Evolutionary conservation across 2,797 vertebrate genomes (phyloP).

Genomic region (Pseudochaenichthys georgianus): DNA sequence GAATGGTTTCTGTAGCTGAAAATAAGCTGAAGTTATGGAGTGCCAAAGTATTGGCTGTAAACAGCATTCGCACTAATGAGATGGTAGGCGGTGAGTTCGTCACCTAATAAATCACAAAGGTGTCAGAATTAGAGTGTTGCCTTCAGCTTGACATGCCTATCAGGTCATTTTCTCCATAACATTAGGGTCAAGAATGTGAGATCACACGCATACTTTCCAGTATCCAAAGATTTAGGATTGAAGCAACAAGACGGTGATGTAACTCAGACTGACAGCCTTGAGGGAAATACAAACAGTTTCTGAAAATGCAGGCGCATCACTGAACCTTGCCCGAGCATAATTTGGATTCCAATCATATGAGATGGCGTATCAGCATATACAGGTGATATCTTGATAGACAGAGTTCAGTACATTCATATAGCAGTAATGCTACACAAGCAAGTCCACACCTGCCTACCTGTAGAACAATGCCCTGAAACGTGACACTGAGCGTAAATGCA

Average conservation of each 20-base stretch:
- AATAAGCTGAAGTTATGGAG: too few species aligned
- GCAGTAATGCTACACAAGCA: not conserved
- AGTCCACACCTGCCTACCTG: conserved; percentile 23
- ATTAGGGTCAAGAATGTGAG: conserved; percentile 32
- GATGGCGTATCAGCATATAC: conserved; percentile 10
- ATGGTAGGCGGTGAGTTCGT: fast-evolving
- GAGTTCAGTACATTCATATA: not conserved
- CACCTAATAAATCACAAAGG: too few species aligned
- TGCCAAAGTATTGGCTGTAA: too few species aligned
- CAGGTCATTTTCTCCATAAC: not conserved
- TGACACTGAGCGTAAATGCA: not conserved
- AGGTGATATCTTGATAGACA: conserved; percentile 2
- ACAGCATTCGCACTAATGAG: not conserved
- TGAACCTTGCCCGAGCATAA: conserved; percentile 16
- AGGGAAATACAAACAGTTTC: conserved; percentile 15
- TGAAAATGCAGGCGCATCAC: conserved; percentile 3
- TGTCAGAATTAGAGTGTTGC: not conserved
- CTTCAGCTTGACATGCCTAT: not conserved
- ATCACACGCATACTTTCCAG: conserved; percentile 10
- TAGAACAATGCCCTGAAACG: not conserved
- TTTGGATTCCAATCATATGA: conserved; percentile 32
- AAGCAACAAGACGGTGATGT: conserved; percentile 22
- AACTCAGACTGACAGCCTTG: conserved; percentile 5
- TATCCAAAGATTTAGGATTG: not conserved
- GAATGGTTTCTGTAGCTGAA: too few species aligned